Conservation (phyloP, 2,113 vertebrate genomes). For the Oreochromis spilurus region DNA sequence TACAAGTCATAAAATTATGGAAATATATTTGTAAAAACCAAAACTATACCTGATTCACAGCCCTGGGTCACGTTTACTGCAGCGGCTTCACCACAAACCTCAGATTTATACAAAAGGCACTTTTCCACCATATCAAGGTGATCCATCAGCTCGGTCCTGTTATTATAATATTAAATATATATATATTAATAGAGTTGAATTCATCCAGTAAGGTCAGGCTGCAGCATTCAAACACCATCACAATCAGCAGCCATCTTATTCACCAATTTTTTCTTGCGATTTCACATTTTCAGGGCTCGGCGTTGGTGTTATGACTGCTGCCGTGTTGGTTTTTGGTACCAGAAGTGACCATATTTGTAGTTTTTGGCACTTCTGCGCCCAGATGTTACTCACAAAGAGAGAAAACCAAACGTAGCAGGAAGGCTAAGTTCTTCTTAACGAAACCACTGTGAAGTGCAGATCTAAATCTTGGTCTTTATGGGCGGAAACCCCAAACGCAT, state of each 20-base stretch:
- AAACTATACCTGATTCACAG: neutral
- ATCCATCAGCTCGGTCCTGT: neutral
- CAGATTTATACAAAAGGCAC: neutral
- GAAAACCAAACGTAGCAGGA: neutral
- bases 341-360: accelerated
- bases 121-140: neutral
- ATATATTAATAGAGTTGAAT: neutral
- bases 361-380: neutral
- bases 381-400: accelerated
- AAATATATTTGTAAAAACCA: neutral
- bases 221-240: neutral
- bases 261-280: neutral
- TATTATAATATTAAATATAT: accelerated
- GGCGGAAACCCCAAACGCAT: neutral
- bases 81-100: neutral
- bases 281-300: neutral
- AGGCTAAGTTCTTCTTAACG: neutral
- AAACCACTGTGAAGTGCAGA: neutral
- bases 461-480: neutral
- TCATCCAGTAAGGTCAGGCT: accelerated
- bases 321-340: accelerated
- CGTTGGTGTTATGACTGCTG: neutral
- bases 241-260: neutral
- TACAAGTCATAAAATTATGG: neutral
- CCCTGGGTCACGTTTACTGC: neutral